phyloP scores from a whole-genome alignment of 2,797 vertebrate species.

The Phaenicophaeus curvirostris region DNA sequence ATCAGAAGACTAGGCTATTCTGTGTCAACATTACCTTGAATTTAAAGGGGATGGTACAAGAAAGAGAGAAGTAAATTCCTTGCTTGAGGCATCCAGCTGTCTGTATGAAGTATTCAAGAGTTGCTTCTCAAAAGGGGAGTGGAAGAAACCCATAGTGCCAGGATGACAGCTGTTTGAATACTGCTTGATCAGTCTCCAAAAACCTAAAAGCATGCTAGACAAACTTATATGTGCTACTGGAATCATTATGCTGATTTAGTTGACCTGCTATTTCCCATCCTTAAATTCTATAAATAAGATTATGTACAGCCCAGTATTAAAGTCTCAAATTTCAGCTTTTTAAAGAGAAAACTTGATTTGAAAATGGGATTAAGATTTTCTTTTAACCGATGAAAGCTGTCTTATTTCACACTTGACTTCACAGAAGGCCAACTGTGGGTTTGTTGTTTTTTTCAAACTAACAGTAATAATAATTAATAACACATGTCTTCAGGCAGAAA shows the following conservation, averaged over 20 bases:
- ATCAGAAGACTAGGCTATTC: not conserved
- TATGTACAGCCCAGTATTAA: not conserved
- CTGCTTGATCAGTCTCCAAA: not conserved
- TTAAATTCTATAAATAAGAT: not conserved
- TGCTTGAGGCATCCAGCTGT: not conserved
- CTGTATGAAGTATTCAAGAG: not conserved
- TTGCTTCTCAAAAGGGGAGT: not conserved
- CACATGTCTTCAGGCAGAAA: not conserved
- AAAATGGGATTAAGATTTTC: not conserved
- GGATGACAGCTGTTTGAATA: not conserved
- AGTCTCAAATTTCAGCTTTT: not conserved
- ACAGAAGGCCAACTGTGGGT: not conserved
- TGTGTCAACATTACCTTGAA: not conserved
- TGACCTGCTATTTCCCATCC: not conserved
- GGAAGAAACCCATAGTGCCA: not conserved
- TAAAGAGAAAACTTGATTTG: not conserved
- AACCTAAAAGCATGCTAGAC: not conserved
- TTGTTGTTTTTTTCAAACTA: not conserved
- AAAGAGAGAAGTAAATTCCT: not conserved
- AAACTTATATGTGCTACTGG: not conserved
- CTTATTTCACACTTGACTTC: not conserved
- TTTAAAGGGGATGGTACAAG: not conserved
- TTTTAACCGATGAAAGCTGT: not conserved
- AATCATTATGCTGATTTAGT: not conserved
- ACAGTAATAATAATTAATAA: not conserved